Percentiles rank a stretch among this genome's conserved stretches.
These are phyloP conservation scores for Leptodactylus fuscus DNA, from an alignment of 2,113 vertebrate species.

Conservation along the genomic window DNA sequence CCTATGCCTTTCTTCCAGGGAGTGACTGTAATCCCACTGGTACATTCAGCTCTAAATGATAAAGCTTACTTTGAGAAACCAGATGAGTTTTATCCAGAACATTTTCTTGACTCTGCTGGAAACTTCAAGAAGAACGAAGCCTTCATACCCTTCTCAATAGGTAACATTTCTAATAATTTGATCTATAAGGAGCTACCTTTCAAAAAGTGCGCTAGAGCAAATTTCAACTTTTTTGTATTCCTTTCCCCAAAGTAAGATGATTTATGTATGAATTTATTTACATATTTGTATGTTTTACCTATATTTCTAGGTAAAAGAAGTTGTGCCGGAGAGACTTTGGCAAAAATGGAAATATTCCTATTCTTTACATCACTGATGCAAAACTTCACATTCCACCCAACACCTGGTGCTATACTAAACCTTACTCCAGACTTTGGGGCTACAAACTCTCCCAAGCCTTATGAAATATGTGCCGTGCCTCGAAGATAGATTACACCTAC, in stretches of 20 bases:
- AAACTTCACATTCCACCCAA: slow-evolving; percentile 54
- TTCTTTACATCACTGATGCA: slow-evolving; percentile 79
- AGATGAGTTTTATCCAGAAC: background rate
- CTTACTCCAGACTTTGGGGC: background rate
- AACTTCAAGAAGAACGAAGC: background rate
- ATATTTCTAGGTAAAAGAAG: slow-evolving; percentile 73
- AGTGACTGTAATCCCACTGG: background rate
- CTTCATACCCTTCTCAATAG: background rate
- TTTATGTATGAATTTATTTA: too few species aligned
- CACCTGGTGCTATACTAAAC: slow-evolving; percentile 13
- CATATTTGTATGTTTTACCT: background rate
- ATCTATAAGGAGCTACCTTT: too few species aligned
- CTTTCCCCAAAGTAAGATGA: too few species aligned
- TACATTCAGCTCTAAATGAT: background rate
- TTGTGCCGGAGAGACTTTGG: slow-evolving; percentile 76
- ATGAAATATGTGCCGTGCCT: slow-evolving; percentile 32
- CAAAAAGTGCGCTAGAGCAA: too few species aligned
- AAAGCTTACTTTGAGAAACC: background rate
- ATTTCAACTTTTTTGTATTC: too few species aligned
- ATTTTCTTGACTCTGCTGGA: background rate
- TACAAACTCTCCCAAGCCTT: background rate
- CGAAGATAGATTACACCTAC: background rate
- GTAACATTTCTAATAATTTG: background rate
- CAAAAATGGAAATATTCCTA: slow-evolving; percentile 80
- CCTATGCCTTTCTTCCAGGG: slow-evolving; percentile 2